These are phyloP conservation scores for Bubo blakistoni DNA, from an alignment of 2,113 vertebrate genomes.

Conservation along the genomic window DNA sequence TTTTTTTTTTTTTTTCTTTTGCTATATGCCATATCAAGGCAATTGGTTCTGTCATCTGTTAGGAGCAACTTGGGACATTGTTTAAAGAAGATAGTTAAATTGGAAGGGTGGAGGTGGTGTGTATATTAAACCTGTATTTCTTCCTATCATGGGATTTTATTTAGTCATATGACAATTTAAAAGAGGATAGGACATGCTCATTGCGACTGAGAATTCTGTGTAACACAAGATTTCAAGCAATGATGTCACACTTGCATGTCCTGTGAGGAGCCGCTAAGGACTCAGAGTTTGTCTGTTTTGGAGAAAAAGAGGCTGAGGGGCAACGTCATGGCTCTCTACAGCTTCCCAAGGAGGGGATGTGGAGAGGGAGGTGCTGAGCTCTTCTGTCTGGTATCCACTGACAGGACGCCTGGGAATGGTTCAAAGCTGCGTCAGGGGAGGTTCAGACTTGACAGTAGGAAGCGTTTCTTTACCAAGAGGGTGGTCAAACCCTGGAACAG, in stretches of 20 bases:
- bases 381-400: not conserved
- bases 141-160: not conserved
- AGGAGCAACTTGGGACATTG: not conserved
- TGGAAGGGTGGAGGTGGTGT: not conserved
- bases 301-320: not conserved
- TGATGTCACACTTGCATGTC: not conserved
- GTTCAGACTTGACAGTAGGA: not conserved
- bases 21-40: not conserved
- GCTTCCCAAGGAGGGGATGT: not conserved
- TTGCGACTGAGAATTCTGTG: not conserved
- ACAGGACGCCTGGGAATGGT: rapidly evolving
- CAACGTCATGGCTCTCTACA: not conserved
- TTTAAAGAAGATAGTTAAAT: not conserved
- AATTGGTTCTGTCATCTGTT: not conserved
- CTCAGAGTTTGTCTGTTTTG: not conserved
- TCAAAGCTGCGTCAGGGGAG: not conserved
- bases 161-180: not conserved
- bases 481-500: not conserved
- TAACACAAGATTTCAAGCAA: not conserved
- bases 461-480: not conserved
- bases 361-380: not conserved
- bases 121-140: not conserved
- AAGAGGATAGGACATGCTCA: not conserved
- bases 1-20: not conserved
- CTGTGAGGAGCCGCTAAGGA: not conserved